Evolutionary conservation across 1,140 invertebrate genomes (phyloP).

Genomic region (Proctacanthus coquilletti): DNA sequence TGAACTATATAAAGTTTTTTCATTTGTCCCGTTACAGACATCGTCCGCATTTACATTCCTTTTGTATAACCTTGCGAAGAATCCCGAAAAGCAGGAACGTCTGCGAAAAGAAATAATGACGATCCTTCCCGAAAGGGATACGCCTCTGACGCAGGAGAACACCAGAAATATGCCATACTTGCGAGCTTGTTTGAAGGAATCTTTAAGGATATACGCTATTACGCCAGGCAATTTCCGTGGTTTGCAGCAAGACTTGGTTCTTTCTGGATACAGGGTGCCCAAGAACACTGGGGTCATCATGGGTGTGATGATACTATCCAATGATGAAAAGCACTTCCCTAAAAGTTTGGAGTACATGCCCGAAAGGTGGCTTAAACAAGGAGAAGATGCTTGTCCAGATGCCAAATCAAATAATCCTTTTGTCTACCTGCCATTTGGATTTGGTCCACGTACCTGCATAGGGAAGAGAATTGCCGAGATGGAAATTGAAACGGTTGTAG

Average conservation of each 20-base stretch:
- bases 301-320: conserved; percentile 31
- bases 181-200: conserved; percentile 48
- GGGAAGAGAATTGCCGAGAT: conserved; percentile 53
- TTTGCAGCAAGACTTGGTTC: conserved; percentile 35
- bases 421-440: conserved; percentile 41
- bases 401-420: conserved; percentile 36
- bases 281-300: conserved; percentile 39
- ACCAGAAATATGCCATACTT: conserved; percentile 41
- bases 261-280: conserved; percentile 40
- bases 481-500: conserved; percentile 46
- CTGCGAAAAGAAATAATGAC: conserved; percentile 44
- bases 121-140: conserved; percentile 31
- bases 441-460: conserved; percentile 39
- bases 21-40: background rate
- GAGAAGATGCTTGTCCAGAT: conserved; percentile 1
- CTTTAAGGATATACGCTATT: conserved; percentile 38
- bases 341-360: conserved; percentile 37
- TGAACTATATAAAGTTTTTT: background rate
- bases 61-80: conserved; percentile 11
- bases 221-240: conserved; percentile 33
- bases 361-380: conserved; percentile 36
- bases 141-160: conserved; percentile 33
- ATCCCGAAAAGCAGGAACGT: conserved; percentile 46
- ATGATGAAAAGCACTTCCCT: conserved; percentile 34
- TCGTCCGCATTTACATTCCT: background rate